These are phyloP conservation scores for Cerastis rubricosa DNA, from an alignment of 2,888 invertebrate genomes.

Conservation along the genomic window DNA sequence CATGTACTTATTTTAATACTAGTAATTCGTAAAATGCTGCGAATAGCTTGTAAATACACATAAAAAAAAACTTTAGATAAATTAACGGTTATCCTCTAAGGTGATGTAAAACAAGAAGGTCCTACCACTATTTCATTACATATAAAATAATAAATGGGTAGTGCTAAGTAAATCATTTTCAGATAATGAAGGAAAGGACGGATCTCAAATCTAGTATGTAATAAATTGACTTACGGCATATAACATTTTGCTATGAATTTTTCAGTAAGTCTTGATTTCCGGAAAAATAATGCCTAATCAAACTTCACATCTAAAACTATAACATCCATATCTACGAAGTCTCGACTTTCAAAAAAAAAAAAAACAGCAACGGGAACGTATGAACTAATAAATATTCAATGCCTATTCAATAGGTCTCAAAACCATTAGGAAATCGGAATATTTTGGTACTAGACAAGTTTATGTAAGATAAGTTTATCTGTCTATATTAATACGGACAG, in stretches of 20 bases:
- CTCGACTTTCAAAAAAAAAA: background rate
- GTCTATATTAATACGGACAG: background rate
- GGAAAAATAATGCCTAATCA: background rate
- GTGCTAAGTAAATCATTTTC: background rate
- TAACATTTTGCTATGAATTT: background rate
- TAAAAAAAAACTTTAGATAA: slow-evolving; percentile 27
- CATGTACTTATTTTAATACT: slow-evolving; percentile 11
- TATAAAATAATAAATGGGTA: background rate
- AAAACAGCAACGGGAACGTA: background rate
- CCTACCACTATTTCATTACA: background rate
- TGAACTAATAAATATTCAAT: background rate
- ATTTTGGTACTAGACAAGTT: slow-evolving; percentile 24
- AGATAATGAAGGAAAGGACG: slow-evolving; percentile 26
- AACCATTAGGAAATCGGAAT: background rate
- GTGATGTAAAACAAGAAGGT: background rate
- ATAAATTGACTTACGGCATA: background rate
- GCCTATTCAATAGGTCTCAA: slow-evolving; percentile 14
- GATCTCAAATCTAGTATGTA: background rate
- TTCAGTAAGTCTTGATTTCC: background rate
- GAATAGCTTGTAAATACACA: background rate
- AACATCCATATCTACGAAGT: background rate
- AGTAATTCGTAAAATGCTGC: slow-evolving; percentile 9
- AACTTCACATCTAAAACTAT: background rate
- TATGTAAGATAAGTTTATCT: too few relatives aligned
- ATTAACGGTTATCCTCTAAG: slow-evolving; percentile 10